Evolutionary conservation across 92 coral and sea anemone species (phyloP).

Genomic region (Phenganax stokvisi): DNA sequence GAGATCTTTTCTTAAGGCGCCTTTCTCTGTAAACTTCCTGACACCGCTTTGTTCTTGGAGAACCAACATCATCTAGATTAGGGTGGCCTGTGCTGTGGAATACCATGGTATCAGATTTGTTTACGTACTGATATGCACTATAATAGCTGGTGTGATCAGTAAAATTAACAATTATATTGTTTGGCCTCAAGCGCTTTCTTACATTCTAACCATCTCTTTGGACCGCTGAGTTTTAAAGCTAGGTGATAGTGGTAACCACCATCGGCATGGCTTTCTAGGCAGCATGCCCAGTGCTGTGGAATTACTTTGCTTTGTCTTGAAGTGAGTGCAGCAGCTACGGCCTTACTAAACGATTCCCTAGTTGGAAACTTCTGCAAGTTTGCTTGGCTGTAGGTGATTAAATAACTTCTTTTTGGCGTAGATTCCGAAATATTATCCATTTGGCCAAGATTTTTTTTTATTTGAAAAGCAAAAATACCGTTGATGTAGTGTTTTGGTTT

Average conservation of each 20-base stretch:
- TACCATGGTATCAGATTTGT: slow-evolving; percentile 1
- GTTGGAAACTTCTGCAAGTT: background rate
- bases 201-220: background rate
- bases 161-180: background rate
- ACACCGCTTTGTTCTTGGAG: slow-evolving; percentile 11
- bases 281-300: background rate
- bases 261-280: background rate
- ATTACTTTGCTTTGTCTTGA: background rate
- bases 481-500: too few species aligned
- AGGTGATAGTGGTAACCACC: slow-evolving; percentile 2
- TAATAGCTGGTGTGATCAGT: background rate
- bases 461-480: too few species aligned
- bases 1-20: too few species aligned
- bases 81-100: slow-evolving; percentile 9
- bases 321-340: background rate
- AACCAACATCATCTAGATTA: background rate
- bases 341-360: background rate
- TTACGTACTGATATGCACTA: slow-evolving; percentile 1
- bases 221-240: background rate
- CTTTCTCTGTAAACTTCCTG: background rate
- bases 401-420: background rate
- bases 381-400: background rate
- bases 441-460: too few species aligned
- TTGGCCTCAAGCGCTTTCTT: background rate
- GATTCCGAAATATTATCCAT: too few species aligned